Conservation (phyloP, 2,797 vertebrate species). For the Lepilemur septentrionalis region DNA sequence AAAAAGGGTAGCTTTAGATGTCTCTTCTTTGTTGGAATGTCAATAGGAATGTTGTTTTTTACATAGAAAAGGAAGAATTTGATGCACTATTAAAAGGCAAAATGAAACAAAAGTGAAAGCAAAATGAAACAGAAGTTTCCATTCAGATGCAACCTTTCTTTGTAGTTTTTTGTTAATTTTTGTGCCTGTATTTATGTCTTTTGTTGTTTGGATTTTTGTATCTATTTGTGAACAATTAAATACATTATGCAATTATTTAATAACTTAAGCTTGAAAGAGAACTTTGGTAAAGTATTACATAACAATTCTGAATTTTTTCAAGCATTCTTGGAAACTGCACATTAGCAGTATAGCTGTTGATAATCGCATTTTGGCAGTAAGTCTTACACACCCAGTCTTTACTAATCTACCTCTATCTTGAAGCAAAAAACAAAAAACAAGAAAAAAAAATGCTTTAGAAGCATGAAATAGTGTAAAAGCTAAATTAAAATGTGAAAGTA, state of each 20-base stretch:
- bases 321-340: constrained; percentile 78
- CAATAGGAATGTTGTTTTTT: constrained; percentile 72
- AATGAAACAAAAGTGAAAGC: constrained; percentile 18
- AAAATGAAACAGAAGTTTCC: constrained; percentile 59
- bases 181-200: constrained; percentile 77
- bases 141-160: constrained; percentile 77
- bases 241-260: constrained; percentile 80
- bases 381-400: constrained; percentile 78
- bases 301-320: constrained; percentile 79
- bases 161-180: constrained; percentile 24
- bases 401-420: constrained; percentile 85
- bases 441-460: constrained; percentile 80
- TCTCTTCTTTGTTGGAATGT: constrained; percentile 71
- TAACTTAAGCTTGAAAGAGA: constrained; percentile 76
- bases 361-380: constrained; percentile 81
- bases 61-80: constrained; percentile 78
- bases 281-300: constrained; percentile 75
- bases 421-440: constrained; percentile 82
- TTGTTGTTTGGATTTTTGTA: constrained; percentile 78
- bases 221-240: constrained; percentile 78
- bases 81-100: constrained; percentile 79
- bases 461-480: constrained; percentile 80
- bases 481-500: constrained; percentile 87
- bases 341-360: constrained; percentile 79
- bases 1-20: constrained; percentile 30